Evolutionary conservation across 2,888 invertebrate species (phyloP).

Genomic region (Synergus gifuensis): DNA sequence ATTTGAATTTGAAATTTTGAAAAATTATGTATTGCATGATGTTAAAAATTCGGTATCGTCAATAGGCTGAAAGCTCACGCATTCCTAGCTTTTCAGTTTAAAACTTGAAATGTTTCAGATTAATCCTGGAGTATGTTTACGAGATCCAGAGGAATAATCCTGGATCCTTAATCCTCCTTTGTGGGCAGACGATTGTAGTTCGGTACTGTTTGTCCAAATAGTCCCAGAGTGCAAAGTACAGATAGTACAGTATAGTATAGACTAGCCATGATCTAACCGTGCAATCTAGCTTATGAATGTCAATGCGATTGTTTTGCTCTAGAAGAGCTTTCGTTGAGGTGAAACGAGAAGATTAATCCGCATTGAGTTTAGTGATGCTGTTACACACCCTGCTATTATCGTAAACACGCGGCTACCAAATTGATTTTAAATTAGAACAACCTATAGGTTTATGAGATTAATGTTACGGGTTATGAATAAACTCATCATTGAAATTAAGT

Average conservation of each 20-base stretch:
- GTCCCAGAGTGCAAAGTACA: not conserved
- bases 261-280: slow-evolving; percentile 22
- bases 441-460: not conserved
- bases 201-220: not conserved
- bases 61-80: not conserved
- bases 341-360: slow-evolving; percentile 55
- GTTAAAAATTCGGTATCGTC: not conserved
- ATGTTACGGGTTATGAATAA: not conserved
- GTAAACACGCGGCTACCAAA: slow-evolving; percentile 50
- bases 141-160: slow-evolving; percentile 8
- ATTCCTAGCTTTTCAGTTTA: not conserved
- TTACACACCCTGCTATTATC: slow-evolving; percentile 50
- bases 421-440: slow-evolving; percentile 47
- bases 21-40: no score
- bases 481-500: not conserved
- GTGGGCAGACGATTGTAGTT: not conserved
- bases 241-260: slow-evolving; percentile 13
- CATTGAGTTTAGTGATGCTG: slow-evolving; percentile 42
- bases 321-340: slow-evolving; percentile 43
- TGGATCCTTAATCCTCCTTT: slow-evolving; percentile 30
- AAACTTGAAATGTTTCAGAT: slow-evolving; percentile 29
- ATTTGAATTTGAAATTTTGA: no score
- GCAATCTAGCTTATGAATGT: slow-evolving; percentile 54
- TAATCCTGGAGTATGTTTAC: not conserved
- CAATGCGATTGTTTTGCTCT: slow-evolving; percentile 55